Evolutionary conservation across 2,113 vertebrate genomes (phyloP), one percentile per base, ranked within the genome.

Genomic region (Pipa parva): DNA sequence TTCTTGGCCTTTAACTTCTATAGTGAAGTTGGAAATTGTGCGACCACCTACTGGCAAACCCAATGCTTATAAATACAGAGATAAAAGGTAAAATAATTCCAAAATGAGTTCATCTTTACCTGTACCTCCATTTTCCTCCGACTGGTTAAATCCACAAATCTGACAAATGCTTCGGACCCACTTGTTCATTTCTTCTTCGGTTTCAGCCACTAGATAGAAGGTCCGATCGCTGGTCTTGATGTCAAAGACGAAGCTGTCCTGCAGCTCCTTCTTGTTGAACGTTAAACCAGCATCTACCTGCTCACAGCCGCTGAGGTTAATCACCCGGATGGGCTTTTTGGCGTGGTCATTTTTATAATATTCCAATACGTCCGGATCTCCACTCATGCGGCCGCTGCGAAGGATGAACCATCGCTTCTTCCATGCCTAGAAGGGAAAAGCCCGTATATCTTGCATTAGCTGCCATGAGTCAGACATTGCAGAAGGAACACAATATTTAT

Each of bases 111-210:
- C n/a, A n/a, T n/a, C 20, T 18, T 13, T 26, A 21, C 57, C 0
- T 0, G 0, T 93, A 99, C 96, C 96, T 73, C 93, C 75, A 75
- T 84, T 91, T 71, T 98, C 92, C 37, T 98, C 95, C 0, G 95
- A 94, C 77, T 98, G 97, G 82, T 98, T 99, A 87, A 99, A 99
- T 57, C 97, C 97, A 21, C 97, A 99, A 70, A 99, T 94, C 80
- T 98, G 95, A 77, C 97, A 99, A 82, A 99, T 99, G 75, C 93
- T 92, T 73, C 94, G 92, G 25, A 99, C 97, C 97, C 97, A 99
- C 75, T 96, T 97, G 80, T 95, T 99, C 97, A 99, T 99, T 65
- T 99, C 97, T 2, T 97, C 96, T 74, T 99, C 95, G 0, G 95
- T 97, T 79, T 99, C 97, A 0, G 96, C 97, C 64, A 99, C 97